Evolutionary conservation across 1,140 invertebrate species (phyloP), one percentile per base, ranked within the genome.

Genomic region (Cyphomyrmex costatus): DNA sequence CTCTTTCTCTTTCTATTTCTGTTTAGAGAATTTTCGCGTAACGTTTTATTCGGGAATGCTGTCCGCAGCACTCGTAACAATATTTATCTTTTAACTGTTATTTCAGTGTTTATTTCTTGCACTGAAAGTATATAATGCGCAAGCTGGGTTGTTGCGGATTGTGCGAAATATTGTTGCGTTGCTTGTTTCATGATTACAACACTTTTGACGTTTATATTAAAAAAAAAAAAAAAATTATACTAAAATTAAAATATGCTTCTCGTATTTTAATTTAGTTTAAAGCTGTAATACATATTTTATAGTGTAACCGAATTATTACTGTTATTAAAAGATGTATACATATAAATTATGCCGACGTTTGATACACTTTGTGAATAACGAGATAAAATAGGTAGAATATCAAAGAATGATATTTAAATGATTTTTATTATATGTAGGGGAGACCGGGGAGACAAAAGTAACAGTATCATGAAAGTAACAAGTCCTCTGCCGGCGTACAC

Each of bases 61-160:
- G 24, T 60, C 12, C 6, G 4, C 24, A 21, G 53, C 7, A 21
- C 51, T 36, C 53, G 53, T 61, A 60, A 60, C 36, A 30, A 19
- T 61, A 83, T 83, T 73, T 61, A 8, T 30, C 14, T 4, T 60
- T 73, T 82, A 71, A 82, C 24, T 42, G 66, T 71, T 66, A 46
- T 68, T 58, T 42, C 12, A 33, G 49, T 33, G 24, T 65, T 79
- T 68, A 68, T 33, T 79, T 30, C n/a, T 68, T 68, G 24, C 21
- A 6, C 19, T 42, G 46, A 68, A 79, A 79, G 27, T 79, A 68
- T 24, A 42, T 79, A 51, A 66, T 68, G 46, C 14, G 27, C 42
- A 49, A 79, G 53, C n/a, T 53, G 42, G 12, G 65, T 78, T 65
- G 42, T n/a, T 65, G 49, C 12, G 19, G 8, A 79, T 21, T 68